phyloP scores from a whole-genome alignment of 2,797 vertebrate genomes.

The Vireo griseus region DNA sequence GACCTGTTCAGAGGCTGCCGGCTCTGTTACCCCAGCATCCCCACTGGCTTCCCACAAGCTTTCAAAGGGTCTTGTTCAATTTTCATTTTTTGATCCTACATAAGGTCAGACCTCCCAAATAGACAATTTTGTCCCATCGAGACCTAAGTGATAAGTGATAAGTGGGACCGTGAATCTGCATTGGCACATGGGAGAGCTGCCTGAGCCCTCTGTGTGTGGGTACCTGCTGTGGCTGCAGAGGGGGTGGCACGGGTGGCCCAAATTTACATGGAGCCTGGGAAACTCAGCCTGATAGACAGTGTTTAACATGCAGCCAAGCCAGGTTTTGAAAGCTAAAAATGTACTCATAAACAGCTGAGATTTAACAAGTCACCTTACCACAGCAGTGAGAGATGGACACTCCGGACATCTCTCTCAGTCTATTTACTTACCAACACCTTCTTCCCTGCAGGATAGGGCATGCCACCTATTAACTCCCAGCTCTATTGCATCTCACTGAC shows the following conservation, averaged over 20 bases:
- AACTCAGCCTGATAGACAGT: neutral
- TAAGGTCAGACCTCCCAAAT: neutral
- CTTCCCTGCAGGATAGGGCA: neutral
- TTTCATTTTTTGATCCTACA: neutral
- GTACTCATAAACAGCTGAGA: neutral
- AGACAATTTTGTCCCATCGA: neutral
- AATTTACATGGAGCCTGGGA: neutral
- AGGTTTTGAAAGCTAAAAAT: neutral
- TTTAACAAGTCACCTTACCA: neutral
- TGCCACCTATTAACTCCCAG: neutral
- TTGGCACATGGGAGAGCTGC: neutral
- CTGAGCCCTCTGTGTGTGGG: fast-evolving
- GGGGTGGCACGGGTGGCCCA: fast-evolving
- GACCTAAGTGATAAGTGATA: neutral
- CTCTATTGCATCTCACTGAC: neutral
- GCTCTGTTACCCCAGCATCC: neutral
- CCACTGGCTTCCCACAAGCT: neutral
- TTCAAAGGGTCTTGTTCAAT: neutral
- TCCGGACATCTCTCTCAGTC: neutral
- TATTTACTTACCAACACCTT: neutral
- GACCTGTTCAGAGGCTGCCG: neutral
- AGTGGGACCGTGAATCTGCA: fast-evolving
- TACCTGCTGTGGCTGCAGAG: fast-evolving
- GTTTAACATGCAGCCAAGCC: neutral
- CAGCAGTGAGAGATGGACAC: neutral